Base-by-base conservation (phyloP, 2,888 invertebrate species). In the Watsonalla binaria region DNA sequence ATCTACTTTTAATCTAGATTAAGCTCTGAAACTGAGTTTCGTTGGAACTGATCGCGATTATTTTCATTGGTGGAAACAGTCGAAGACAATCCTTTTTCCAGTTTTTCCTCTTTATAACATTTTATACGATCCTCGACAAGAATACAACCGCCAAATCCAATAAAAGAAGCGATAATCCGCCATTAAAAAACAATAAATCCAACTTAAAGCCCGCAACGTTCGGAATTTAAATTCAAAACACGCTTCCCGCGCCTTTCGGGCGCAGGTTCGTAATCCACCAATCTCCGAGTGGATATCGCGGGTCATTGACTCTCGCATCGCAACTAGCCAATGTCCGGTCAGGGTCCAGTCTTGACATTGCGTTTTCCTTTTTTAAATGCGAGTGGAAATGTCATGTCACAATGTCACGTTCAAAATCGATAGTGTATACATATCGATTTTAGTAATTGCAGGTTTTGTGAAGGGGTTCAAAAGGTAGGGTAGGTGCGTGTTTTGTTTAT, bases 291-390 rank as follows among this genome's bases (percentile, higher is more conserved):
- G 60, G 71, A 76, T 69, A 78, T 77, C 71, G 63, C 61, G 68
- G 82, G 78, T 82, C 76, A 76, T 70, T 68, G 82, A 62, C 80
- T 80, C 64, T 52, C 59, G 53, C 63, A 55, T 59, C 54, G 60
- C 65, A 62, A 66, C 72, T 73, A 73, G 75, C 78, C 78, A 74
- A 76, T 81, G 79, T 74, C 76, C 82, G 82, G 83, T 82, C 84
- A 83, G 74, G 85, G 83, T 78, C 77, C 66, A 63, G 65, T 69
- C 75, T 76, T 81, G 80, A 82, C 84, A 83, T 80, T 82, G 79
- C 72, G 57, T 62, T 68, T 74, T 75, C 74, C 69, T 70, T 74
- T 72, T 76, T 62, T 65, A 65, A 70, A 65, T 60, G 60, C 59
- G 24, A 50, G 51, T 52, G 60, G 49, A 63, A 68, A 68, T 70